phyloP scores from a whole-genome alignment of 2,888 invertebrate species.

The Adelphocoris suturalis region DNA sequence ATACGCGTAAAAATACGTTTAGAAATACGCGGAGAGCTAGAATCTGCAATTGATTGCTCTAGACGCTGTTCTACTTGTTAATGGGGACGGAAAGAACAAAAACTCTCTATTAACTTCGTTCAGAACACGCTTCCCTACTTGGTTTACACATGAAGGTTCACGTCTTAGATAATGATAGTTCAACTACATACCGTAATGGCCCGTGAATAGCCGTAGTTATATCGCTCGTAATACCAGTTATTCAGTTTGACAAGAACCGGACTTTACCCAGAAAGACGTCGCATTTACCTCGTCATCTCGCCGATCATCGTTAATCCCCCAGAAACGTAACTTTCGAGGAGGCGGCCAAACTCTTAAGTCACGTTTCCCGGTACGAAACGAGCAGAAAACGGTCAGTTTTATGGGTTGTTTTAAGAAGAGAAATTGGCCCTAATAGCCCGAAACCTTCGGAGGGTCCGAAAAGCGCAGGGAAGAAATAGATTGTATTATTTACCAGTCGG shows the following conservation, averaged over 20 bases:
- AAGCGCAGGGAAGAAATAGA: conserved; percentile 67
- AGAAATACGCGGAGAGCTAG: too few species aligned
- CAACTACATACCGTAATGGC: neutral
- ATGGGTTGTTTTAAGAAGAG: conserved; percentile 64
- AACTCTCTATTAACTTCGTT: too few species aligned
- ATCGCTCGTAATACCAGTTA: neutral
- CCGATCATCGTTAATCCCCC: conserved; percentile 32
- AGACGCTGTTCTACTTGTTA: too few species aligned
- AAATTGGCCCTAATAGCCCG: conserved; percentile 67
- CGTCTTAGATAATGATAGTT: neutral
- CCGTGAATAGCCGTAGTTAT: neutral
- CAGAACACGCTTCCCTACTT: too few species aligned
- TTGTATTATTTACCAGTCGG: conserved; percentile 71
- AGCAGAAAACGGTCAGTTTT: conserved; percentile 50
- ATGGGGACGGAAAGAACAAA: too few species aligned
- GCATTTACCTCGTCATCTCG: neutral
- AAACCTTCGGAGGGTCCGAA: conserved; percentile 37
- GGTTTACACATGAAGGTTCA: neutral
- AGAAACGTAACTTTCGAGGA: neutral
- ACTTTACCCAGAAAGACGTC: neutral
- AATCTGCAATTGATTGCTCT: too few species aligned
- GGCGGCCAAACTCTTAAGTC: conserved; percentile 7
- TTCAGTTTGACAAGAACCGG: neutral
- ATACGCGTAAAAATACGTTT: too few species aligned
- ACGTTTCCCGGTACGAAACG: conserved; percentile 63